These are phyloP conservation scores for Cinara cedri DNA, from an alignment of 2,888 invertebrate genomes.

Conservation along the genomic window DNA sequence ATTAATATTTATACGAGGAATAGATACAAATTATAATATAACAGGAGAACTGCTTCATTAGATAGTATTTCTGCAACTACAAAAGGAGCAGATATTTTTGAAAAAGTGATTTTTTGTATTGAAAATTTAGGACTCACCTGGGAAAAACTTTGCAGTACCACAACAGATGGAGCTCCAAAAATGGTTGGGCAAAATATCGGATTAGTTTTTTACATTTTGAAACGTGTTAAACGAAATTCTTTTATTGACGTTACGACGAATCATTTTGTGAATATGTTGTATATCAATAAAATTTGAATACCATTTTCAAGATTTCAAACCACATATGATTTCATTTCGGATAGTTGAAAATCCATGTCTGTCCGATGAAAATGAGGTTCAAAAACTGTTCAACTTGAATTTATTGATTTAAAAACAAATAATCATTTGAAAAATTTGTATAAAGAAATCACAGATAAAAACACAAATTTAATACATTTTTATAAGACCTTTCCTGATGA, in stretches of 20 bases:
- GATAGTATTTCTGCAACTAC: background rate
- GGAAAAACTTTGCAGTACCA: background rate
- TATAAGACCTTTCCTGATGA: no score
- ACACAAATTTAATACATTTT: no score
- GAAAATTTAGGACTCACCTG: background rate
- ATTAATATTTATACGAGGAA: constrained; percentile 5
- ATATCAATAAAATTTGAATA: background rate
- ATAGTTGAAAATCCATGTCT: background rate
- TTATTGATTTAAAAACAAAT: no score
- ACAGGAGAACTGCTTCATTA: background rate
- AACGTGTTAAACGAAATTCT: background rate
- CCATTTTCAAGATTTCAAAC: background rate
- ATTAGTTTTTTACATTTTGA: background rate
- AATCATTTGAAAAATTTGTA: no score
- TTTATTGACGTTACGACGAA: background rate
- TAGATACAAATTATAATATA: background rate
- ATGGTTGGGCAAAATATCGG: background rate
- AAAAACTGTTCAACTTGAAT: no score
- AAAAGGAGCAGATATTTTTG: background rate
- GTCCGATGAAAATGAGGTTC: no score
- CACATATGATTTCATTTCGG: constrained; percentile 1
- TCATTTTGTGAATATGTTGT: background rate
- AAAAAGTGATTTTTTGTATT: background rate
- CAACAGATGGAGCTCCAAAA: background rate
- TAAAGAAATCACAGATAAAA: no score